phyloP scores from a whole-genome alignment of 2,113 vertebrate genomes.

The Menidia beryllina region DNA sequence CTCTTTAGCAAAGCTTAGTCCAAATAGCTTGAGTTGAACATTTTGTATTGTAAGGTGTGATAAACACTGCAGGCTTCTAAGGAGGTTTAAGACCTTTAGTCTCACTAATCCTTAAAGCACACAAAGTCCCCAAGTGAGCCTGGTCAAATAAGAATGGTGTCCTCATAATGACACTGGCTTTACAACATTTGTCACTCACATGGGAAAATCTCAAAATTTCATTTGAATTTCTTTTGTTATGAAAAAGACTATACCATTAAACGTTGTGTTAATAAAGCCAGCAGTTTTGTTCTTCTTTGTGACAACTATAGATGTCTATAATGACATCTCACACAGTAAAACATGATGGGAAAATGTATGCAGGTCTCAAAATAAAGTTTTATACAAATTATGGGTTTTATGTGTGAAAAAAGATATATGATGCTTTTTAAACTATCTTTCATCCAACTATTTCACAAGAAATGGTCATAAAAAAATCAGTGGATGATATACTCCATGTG shows the following conservation, averaged over 20 bases:
- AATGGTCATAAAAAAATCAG: too few species aligned
- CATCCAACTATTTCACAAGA: too few species aligned
- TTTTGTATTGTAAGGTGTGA: conserved; percentile 54
- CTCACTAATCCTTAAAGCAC: conserved; percentile 58
- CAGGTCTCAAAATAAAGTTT: too few species aligned
- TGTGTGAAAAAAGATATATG: too few species aligned
- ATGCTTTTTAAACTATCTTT: too few species aligned
- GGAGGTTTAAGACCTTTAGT: conserved; percentile 50
- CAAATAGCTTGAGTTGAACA: conserved; percentile 14
- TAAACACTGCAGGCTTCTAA: conserved; percentile 31
- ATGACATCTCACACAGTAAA: too few species aligned
- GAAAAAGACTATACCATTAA: too few species aligned
- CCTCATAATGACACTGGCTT: conserved; percentile 33
- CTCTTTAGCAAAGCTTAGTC: conserved; percentile 36
- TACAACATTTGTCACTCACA: conserved; percentile 8
- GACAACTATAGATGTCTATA: too few species aligned
- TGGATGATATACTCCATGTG: too few species aligned
- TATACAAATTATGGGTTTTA: too few species aligned
- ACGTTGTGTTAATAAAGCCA: not conserved
- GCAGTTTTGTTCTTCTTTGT: not conserved
- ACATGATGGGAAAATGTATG: too few species aligned
- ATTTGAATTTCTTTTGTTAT: not conserved
- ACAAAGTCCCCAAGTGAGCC: conserved; percentile 53
- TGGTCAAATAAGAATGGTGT: conserved; percentile 40
- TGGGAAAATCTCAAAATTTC: not conserved